Evolutionary conservation across 2,888 invertebrate genomes (phyloP).

Genomic region (Leptinotarsa peninsularis): DNA sequence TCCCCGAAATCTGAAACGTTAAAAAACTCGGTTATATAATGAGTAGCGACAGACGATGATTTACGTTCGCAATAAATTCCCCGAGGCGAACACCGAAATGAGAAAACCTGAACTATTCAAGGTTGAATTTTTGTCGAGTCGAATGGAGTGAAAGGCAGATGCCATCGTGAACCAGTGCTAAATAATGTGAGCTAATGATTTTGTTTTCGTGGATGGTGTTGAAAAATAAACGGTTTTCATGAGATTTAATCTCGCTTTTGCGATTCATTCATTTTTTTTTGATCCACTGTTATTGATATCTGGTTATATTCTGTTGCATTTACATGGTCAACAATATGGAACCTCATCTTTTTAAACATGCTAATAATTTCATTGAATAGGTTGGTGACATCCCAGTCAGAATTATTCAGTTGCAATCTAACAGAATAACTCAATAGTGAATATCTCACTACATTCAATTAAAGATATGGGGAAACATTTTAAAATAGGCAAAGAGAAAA

Average conservation of each 20-base stretch:
- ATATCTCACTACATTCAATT: too few species aligned
- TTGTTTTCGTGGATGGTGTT: constrained; percentile 1
- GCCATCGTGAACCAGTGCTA: constrained; percentile 16
- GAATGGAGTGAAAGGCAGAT: constrained; percentile 26
- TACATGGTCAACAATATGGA: too few species aligned
- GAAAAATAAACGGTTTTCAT: neutral
- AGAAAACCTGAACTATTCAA: constrained; percentile 21
- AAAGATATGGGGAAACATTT: too few species aligned
- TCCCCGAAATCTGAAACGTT: neutral
- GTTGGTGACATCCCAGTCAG: too few species aligned
- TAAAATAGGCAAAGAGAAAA: too few species aligned
- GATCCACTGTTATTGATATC: too few species aligned
- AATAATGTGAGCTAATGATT: constrained; percentile 2
- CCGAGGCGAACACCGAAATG: constrained; percentile 7
- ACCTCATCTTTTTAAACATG: too few species aligned
- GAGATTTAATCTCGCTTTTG: neutral
- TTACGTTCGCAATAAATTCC: constrained; percentile 13
- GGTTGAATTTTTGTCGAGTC: constrained; percentile 18
- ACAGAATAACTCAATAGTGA: too few species aligned
- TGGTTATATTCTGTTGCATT: too few species aligned
- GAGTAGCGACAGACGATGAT: constrained; percentile 19
- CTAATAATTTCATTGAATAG: too few species aligned
- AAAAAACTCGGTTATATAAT: constrained; percentile 12
- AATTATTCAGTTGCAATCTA: too few species aligned
- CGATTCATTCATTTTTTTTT: too few species aligned